Evolutionary conservation across 2,113 vertebrate genomes (phyloP).

Genomic region (Riparia riparia): DNA sequence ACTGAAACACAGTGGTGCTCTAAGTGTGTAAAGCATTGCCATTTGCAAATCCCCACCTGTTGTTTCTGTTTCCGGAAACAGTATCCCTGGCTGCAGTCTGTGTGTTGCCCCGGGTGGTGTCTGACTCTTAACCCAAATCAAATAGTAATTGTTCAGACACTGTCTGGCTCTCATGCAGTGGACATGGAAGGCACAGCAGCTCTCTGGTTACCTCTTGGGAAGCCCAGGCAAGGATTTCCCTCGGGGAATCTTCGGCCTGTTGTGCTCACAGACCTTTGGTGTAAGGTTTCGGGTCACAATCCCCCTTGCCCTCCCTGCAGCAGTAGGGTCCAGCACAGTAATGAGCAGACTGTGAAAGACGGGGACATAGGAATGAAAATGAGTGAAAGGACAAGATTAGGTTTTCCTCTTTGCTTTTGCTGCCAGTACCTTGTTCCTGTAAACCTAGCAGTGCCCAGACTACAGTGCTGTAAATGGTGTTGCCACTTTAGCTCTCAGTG

Average conservation of each 20-base stretch:
- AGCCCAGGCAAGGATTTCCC: background rate
- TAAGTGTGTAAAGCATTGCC: background rate
- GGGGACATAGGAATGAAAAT: background rate
- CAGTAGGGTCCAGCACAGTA: background rate
- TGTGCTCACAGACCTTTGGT: background rate
- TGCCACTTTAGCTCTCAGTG: background rate
- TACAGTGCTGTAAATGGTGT: background rate
- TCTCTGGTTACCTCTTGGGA: background rate
- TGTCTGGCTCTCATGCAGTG: slow-evolving; percentile 33
- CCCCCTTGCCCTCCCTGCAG: background rate
- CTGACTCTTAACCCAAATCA: slow-evolving; percentile 63
- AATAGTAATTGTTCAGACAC: slow-evolving; percentile 23
- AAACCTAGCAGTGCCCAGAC: background rate
- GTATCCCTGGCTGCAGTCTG: background rate
- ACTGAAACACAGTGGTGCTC: background rate
- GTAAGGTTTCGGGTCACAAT: background rate
- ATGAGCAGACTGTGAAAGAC: background rate
- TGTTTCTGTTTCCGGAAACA: background rate
- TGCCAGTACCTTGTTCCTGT: background rate
- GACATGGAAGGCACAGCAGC: background rate
- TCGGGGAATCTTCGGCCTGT: background rate
- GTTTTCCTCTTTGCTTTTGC: background rate
- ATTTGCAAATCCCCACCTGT: slow-evolving; percentile 36
- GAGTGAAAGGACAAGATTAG: rapidly evolving
- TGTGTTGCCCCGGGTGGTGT: slow-evolving; percentile 52